Evolutionary conservation across 2,797 vertebrate species (phyloP), one percentile per base, ranked within the genome.

Genomic region (Linurgus olivaceus): DNA sequence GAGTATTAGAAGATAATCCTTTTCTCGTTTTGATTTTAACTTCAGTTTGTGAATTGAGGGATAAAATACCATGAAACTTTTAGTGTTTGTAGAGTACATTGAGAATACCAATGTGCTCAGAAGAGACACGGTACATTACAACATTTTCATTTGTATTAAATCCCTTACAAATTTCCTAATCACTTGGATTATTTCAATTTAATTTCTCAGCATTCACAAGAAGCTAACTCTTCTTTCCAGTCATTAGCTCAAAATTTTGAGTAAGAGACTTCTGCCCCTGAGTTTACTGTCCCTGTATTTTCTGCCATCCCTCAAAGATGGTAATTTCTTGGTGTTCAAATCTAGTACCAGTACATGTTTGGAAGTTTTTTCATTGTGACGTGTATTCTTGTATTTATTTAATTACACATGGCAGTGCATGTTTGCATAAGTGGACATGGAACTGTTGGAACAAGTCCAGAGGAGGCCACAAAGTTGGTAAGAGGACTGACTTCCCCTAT

Each of bases 21-120:
- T 88, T 91, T 52, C 79, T 72, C 18, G 42, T 93, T 88, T 82
- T 75, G 63, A 75, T 91, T 94, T 91, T 42, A 84, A 65, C 40
- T 48, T 86, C 47, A 12, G 29, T 86, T 86, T 90, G 29, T 73
- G 51, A 72, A 78, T 38, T 5, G 2, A 67, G 35, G 33, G 63
- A 83, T 81, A 81, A 83, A 38, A 78, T 83, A 68, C 25, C 25
- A 85, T 89, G 70, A 80, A 90, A 75, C 31, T 75, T 11, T 68
- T 83, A 71, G 66, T 54, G 29, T 75, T 77, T 86, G 19, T 17
- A 57, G 54, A 70, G 51, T 42, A 17, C 47, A 82, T 79, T 70
- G 21, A 84, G 66, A 81, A 45, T 75, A 88, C 50, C 47, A 54
- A 42, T 2, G 8, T 45, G 11, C 33, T 92, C 73, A 65, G 51